Conservation (phyloP, 2,888 invertebrate species). For the Parapristionchus giblindavisi region DNA sequence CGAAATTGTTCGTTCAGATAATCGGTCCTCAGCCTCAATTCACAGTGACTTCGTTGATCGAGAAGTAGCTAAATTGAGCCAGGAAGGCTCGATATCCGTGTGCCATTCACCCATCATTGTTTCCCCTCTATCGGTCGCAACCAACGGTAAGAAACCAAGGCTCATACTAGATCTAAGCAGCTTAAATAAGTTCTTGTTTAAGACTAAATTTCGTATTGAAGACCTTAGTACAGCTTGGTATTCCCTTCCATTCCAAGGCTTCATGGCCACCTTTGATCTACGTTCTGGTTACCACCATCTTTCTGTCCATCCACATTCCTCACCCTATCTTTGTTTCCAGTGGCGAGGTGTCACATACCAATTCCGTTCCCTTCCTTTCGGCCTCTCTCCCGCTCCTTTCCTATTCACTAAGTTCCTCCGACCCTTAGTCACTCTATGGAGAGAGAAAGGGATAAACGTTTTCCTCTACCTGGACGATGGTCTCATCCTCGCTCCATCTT, state of each 20-base stretch:
- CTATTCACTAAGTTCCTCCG: constrained; percentile 21
- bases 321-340: background rate
- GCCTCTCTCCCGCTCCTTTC: constrained; percentile 1
- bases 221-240: constrained; percentile 2
- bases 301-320: background rate
- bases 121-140: background rate
- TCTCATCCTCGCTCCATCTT: background rate
- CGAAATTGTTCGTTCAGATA: background rate
- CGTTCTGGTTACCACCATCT: constrained; percentile 22
- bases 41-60: background rate
- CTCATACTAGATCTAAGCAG: constrained; percentile 1
- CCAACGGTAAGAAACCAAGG: background rate
- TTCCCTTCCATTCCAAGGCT: background rate
- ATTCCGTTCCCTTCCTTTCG: background rate
- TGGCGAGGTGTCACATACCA: background rate
- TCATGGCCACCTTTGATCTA: constrained; percentile 9
- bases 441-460: background rate
- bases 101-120: background rate
- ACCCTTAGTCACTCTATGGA: background rate
- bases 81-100: background rate
- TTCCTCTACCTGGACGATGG: constrained; percentile 26
- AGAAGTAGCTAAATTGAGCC: background rate
- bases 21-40: background rate
- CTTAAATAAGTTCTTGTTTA: background rate
- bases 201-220: background rate